Conservation (phyloP, 2,113 vertebrate species). For the Gila orcuttii region DNA sequence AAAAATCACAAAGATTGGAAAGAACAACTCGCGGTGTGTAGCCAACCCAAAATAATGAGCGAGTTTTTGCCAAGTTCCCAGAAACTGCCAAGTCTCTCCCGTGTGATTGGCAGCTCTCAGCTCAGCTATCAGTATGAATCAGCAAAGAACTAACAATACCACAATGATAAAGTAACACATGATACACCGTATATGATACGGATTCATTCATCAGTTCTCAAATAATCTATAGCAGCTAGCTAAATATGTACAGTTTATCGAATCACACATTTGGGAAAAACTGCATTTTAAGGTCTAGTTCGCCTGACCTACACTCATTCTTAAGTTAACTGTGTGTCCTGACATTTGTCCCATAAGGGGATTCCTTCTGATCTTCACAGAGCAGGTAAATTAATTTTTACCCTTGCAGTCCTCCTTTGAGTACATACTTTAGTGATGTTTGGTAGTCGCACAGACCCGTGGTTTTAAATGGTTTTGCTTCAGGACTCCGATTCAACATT, state of each 20-base stretch:
- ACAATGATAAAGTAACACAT: not conserved
- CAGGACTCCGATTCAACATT: not conserved
- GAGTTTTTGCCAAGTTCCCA: slow-evolving; percentile 3
- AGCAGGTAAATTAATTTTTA: not conserved
- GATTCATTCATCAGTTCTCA: slow-evolving; percentile 1
- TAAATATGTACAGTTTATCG: not conserved
- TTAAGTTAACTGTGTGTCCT: not conserved
- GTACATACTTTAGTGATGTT: not conserved
- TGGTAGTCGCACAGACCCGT: not conserved
- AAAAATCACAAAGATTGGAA: slow-evolving; percentile 17
- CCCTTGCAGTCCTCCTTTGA: not conserved
- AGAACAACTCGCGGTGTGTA: not conserved
- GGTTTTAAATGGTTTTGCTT: not conserved
- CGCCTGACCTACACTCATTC: not conserved
- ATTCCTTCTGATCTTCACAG: not conserved
- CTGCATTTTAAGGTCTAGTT: not conserved
- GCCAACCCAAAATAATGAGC: not conserved
- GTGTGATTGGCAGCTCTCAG: slow-evolving; percentile 19
- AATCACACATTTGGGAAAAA: not conserved
- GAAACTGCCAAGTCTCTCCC: too few species aligned
- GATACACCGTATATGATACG: not conserved
- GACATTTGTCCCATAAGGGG: not conserved
- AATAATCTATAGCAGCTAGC: not conserved
- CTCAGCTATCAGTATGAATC: not conserved
- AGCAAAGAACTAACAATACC: not conserved